Conservation (phyloP, 2,888 invertebrate species). For the Pterostichus madidus region DNA sequence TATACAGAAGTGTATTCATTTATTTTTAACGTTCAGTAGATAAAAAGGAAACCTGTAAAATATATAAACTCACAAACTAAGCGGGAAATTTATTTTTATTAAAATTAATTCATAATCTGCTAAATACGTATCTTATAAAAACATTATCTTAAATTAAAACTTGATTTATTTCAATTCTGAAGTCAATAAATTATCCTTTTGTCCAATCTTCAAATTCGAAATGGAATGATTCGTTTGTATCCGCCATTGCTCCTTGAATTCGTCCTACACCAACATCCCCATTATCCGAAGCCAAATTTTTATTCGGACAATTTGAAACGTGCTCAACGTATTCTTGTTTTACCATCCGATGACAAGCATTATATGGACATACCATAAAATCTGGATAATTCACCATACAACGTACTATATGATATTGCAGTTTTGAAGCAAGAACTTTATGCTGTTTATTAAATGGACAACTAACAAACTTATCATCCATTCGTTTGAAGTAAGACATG, state of each 20-base stretch:
- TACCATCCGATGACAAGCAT: constrained; percentile 73
- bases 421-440: constrained; percentile 70
- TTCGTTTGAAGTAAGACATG: constrained; percentile 47
- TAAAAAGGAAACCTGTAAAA: constrained; percentile 1
- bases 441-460: constrained; percentile 75
- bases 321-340: constrained; percentile 72
- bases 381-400: constrained; percentile 74
- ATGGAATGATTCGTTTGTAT: constrained; percentile 44
- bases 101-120: too few relatives aligned
- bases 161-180: too few relatives aligned
- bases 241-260: not conserved
- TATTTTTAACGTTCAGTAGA: not conserved
- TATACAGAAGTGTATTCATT: not conserved
- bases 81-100: too few relatives aligned
- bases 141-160: too few relatives aligned
- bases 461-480: constrained; percentile 68
- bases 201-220: constrained; percentile 68
- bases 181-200: constrained; percentile 58
- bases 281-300: constrained; percentile 44
- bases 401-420: constrained; percentile 74
- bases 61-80: not conserved
- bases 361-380: constrained; percentile 73
- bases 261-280: not conserved
- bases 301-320: constrained; percentile 71
- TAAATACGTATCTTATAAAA: too few relatives aligned